Evolutionary conservation across 2,797 vertebrate species (phyloP), one percentile per base, ranked within the genome.

Genomic region (Lutjanus argentimaculatus): DNA sequence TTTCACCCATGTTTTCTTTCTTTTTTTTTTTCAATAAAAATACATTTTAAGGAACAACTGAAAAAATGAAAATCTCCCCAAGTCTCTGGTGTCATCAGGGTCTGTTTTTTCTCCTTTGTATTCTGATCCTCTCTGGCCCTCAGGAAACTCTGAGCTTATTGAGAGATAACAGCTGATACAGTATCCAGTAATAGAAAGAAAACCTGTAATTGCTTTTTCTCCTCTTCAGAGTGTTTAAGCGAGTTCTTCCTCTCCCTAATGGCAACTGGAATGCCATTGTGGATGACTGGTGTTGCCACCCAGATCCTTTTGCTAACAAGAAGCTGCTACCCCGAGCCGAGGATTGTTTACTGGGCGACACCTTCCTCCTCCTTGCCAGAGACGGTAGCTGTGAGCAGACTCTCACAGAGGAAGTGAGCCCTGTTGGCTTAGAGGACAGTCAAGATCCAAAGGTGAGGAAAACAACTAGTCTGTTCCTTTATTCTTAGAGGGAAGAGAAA

Each of bases 211-310:
- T 67, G 2, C 17, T 30, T 72, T 25, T 48, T 56, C 17, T 57
- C 49, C 61, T 40, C 52, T 25, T 51, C 75, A 99, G 98, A 92
- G 91, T 85, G 42, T 97, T 99, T 73, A 94, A 94, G 59, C 94
- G 98, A 90, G 96, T 99, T 65, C 98, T 99, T 68, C 97, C 98
- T 53, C 93, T 99, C 63, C 98, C 98, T 0, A 96, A 96, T 62
- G 97, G 97, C 67, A 96, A 98, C 93, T 99, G 98, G 98, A 98
- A 93, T 56, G 88, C 96, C 77, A 93, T 99, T 12, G 97, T 99
- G 76, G 98, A 97, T 19, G 98, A 99, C 83, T 99, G 98, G 98
- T 99, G 98, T 86, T 99, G 98, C 89, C 98, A 99, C 85, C 94
- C 98, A 0, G 95, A 98, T 89, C 98, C 98, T 6, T 99, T 99